Evolutionary conservation across 2,113 vertebrate genomes (phyloP), one percentile per base, ranked within the genome.

Genomic region (Zosterops lateralis): DNA sequence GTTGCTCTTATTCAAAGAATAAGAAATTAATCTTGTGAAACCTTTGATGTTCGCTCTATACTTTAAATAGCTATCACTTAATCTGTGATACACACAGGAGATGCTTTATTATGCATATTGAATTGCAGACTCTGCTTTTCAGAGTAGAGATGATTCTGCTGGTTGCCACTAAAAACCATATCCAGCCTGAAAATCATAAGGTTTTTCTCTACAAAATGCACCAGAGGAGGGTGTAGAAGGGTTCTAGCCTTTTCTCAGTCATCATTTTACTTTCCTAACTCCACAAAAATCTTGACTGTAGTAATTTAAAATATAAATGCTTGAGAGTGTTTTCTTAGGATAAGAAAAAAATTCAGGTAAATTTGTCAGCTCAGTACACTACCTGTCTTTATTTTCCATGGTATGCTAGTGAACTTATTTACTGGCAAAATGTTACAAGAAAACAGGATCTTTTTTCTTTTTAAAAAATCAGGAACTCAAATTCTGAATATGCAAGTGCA

Each of bases 41-140:
- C 11, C 56, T 80, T 86, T 92, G 58, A 66, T 76, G 38, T 66
- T 88, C 25, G 15, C 31, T 66, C 29, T 28, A 26, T 62, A 24
- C 19, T 93, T 86, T 29, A 70, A 94, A 54, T 17, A 53, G 54
- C 17, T 80, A 68, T 89, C 42, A 73, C n/a, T 61, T 92, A 65
- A 76, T 88, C 50, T 42, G 32, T 61, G 77, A 53, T 17, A 40
- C 22, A 42, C 20, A 14, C 25, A 54, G 2, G 2, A 12, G 32
- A 53, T 72, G 21, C 16, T 83, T 72, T 79, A 29, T 83, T 66
- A 70, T 24, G 50, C 20, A 70, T 54, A 42, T 34, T 47, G 86
- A 80, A 86, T 45, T 32, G 10, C 40, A 12, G 3, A 13, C 9
- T 44, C 67, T 32, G 32, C 14, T 8, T 32, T 67, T 72, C 28